A percentile compares a stretch with the other conserved stretches of the same genome.
phyloP scores from a whole-genome alignment of 1,140 invertebrate species.

The Patella vulgata region DNA sequence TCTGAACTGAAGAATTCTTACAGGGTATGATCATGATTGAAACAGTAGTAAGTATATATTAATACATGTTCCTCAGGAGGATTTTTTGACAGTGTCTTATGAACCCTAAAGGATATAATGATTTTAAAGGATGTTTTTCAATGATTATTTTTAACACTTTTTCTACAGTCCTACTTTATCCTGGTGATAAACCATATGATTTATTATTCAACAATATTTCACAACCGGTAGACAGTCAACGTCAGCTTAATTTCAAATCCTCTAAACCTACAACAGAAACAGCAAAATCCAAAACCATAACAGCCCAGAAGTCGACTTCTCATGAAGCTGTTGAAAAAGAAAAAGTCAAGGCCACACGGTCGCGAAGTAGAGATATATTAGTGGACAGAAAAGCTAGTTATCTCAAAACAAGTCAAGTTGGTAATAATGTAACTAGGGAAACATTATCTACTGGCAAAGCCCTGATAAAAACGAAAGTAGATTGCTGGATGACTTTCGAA shows the following conservation, averaged over 20 bases:
- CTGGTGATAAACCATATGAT: constrained; percentile 49
- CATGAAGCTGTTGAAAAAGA: too few species aligned
- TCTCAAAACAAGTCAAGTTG: constrained; percentile 31
- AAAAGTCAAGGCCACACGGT: constrained; percentile 48
- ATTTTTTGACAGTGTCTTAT: too few species aligned
- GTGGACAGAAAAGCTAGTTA: constrained; percentile 52
- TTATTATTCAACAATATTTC: constrained; percentile 29
- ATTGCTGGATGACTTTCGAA: constrained; percentile 65
- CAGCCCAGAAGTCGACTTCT: constrained; percentile 7
- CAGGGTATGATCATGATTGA: too few species aligned
- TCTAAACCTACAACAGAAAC: too few species aligned
- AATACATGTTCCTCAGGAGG: too few species aligned
- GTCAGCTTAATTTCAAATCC: too few species aligned
- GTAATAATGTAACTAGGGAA: constrained; percentile 36
- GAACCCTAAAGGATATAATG: not conserved
- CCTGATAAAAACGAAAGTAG: constrained; percentile 43
- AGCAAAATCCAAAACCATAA: too few species aligned
- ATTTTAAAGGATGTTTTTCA: constrained; percentile 2
- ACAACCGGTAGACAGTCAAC: not conserved
- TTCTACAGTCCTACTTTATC: constrained; percentile 60
- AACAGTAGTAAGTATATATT: too few species aligned
- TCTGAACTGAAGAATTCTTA: too few species aligned
- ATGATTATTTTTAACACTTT: too few species aligned
- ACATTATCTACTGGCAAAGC: constrained; percentile 60
- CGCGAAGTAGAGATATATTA: constrained; percentile 47